These are phyloP conservation scores for Drosophila kambysellisi DNA, from an alignment of 2,888 invertebrate genomes.

Conservation along the genomic window DNA sequence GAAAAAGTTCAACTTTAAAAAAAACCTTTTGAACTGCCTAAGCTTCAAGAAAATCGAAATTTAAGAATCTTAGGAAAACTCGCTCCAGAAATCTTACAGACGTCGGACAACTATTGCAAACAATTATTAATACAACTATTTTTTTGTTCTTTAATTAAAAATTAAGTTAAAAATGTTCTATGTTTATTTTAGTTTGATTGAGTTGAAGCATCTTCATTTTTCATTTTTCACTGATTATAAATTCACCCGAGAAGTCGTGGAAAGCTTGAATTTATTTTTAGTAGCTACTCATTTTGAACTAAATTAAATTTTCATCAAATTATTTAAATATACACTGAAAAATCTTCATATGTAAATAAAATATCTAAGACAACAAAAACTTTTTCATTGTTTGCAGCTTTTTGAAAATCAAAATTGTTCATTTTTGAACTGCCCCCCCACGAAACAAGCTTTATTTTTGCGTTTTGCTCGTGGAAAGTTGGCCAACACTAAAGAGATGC, in stretches of 20 bases:
- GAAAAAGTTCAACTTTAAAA: neutral
- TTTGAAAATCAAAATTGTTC: too few species aligned
- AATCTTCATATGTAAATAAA: neutral
- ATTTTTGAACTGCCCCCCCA: neutral
- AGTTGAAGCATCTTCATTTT: too few species aligned
- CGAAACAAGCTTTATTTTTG: neutral
- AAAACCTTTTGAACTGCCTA: neutral
- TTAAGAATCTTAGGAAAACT: too few species aligned
- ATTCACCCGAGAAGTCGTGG: neutral
- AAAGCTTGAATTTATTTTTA: neutral
- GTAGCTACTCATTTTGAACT: neutral
- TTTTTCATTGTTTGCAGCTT: neutral
- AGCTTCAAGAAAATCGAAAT: neutral
- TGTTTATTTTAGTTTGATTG: neutral
- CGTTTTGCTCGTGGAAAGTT: neutral
- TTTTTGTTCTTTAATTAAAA: too few species aligned
- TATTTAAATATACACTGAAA: neutral
- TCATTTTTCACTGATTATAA: too few species aligned
- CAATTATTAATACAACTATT: neutral
- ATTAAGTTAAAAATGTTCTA: too few species aligned
- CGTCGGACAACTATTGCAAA: neutral
- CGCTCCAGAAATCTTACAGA: too few species aligned
- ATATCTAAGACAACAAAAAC: neutral
- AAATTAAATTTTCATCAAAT: neutral
- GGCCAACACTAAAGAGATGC: slow-evolving; percentile 4